Conservation (phyloP, 2,113 vertebrate species). For the Cebus imitator region DNA sequence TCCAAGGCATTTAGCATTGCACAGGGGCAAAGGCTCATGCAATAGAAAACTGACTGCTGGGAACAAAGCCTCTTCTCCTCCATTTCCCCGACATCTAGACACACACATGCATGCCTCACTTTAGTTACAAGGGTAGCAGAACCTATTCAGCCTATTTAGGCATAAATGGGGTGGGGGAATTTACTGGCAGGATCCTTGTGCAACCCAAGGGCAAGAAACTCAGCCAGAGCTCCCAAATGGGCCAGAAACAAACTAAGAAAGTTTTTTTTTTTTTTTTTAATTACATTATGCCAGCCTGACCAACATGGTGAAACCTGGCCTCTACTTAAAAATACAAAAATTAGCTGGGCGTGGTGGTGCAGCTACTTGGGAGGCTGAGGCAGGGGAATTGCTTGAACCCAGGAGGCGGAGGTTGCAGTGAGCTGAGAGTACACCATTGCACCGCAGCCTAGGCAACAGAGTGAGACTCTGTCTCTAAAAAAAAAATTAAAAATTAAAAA, state of each 20-base stretch:
- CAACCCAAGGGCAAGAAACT: neutral
- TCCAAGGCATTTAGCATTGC: neutral
- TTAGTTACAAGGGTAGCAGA: neutral
- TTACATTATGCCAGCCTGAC: too few relatives aligned
- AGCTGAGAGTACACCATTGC: too few relatives aligned
- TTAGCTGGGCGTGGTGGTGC: too few relatives aligned
- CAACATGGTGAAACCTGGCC: too few relatives aligned
- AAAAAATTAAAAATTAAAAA: too few relatives aligned
- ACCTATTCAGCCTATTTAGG: too few relatives aligned
- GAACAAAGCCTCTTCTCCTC: neutral
- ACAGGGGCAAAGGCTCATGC: neutral
- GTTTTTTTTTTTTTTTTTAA: too few relatives aligned
- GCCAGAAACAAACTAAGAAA: neutral
- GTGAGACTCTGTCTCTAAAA: too few relatives aligned
- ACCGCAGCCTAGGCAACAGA: too few relatives aligned
- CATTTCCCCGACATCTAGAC: neutral
- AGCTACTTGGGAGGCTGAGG: too few relatives aligned
- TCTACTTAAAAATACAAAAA: too few relatives aligned
- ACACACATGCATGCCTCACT: neutral
- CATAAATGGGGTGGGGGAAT: neutral
- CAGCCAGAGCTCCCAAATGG: neutral
- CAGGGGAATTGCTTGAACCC: too few relatives aligned
- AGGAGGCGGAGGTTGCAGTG: fast-evolving
- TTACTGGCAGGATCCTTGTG: neutral
- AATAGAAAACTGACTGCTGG: neutral